Conservation (phyloP, 2,113 vertebrate species). For the Murina feae region DNA sequence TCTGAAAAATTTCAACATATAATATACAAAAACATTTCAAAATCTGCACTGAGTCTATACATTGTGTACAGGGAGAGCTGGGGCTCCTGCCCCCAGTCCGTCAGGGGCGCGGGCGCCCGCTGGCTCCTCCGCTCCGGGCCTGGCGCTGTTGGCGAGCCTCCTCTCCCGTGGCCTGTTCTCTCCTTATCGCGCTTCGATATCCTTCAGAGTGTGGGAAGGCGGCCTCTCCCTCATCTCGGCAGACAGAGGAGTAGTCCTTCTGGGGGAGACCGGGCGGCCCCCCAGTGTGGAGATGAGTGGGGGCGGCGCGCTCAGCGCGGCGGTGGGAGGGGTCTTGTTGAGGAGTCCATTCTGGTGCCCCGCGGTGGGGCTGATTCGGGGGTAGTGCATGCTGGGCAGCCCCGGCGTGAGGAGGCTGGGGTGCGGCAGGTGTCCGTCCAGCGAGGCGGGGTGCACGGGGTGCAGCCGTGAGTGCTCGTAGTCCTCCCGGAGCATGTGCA, state of each 20-base stretch:
- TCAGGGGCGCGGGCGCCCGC: neutral
- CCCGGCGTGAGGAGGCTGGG: constrained; percentile 89
- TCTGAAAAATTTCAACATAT: constrained; percentile 85
- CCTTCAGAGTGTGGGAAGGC: constrained; percentile 92
- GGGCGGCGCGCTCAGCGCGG: constrained; percentile 94
- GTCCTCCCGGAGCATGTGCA: constrained; percentile 95
- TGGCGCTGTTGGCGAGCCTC: constrained; percentile 38
- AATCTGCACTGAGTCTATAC: constrained; percentile 84
- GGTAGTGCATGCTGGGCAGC: constrained; percentile 97
- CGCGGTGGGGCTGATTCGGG: constrained; percentile 90
- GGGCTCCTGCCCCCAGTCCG: constrained; percentile 58
- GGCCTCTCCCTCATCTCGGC: constrained; percentile 94
- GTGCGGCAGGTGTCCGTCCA: constrained; percentile 93
- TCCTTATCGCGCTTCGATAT: constrained; percentile 95
- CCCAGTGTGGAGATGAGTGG: constrained; percentile 95
- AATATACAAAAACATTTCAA: constrained; percentile 87
- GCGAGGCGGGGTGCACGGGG: constrained; percentile 87
- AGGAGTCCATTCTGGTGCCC: constrained; percentile 93
- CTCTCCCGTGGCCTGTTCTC: neutral
- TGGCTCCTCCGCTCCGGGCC: neutral
- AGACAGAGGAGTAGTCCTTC: constrained; percentile 95
- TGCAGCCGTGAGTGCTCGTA: constrained; percentile 92
- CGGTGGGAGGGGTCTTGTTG: constrained; percentile 94
- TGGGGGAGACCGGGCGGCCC: constrained; percentile 89
- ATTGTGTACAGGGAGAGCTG: constrained; percentile 76